Percentiles rank a stretch among this genome's conserved stretches.
Evolutionary conservation across 2,113 vertebrate species (phyloP).

Genomic region (Phainopepla nitens): DNA sequence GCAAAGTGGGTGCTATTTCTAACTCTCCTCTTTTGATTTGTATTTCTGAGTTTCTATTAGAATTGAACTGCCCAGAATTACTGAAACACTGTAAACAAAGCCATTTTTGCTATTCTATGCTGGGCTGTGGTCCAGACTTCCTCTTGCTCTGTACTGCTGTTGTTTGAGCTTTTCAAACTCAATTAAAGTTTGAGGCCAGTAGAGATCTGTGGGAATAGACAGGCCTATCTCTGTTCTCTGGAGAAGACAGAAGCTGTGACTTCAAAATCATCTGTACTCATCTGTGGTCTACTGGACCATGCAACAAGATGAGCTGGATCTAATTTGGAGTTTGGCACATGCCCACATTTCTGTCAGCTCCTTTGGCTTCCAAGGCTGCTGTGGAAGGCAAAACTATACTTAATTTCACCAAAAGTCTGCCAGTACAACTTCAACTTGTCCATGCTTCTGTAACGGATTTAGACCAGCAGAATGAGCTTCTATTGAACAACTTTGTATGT

Average conservation of each 20-base stretch:
- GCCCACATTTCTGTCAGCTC: background rate
- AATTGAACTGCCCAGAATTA: background rate
- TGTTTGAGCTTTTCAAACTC: background rate
- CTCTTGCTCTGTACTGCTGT: background rate
- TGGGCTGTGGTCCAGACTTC: background rate
- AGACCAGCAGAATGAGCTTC: background rate
- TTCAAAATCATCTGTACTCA: background rate
- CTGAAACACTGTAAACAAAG: background rate
- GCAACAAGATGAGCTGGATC: background rate
- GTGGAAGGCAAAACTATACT: background rate
- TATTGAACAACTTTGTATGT: background rate
- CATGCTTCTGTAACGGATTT: background rate
- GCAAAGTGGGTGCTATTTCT: background rate
- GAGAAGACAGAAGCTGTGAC: background rate
- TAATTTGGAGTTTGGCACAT: background rate
- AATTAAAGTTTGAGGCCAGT: background rate
- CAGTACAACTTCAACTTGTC: background rate
- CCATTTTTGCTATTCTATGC: background rate
- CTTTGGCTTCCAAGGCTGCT: background rate
- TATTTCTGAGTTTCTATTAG: background rate
- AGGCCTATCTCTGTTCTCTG: background rate
- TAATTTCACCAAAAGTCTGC: background rate
- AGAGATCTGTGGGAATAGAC: background rate
- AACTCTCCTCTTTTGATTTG: background rate
- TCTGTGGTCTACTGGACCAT: background rate